Percentiles rank a stretch among this genome's conserved stretches.
phyloP scores from a whole-genome alignment of 2,797 vertebrate genomes.

The Gymnothorax javanicus region DNA sequence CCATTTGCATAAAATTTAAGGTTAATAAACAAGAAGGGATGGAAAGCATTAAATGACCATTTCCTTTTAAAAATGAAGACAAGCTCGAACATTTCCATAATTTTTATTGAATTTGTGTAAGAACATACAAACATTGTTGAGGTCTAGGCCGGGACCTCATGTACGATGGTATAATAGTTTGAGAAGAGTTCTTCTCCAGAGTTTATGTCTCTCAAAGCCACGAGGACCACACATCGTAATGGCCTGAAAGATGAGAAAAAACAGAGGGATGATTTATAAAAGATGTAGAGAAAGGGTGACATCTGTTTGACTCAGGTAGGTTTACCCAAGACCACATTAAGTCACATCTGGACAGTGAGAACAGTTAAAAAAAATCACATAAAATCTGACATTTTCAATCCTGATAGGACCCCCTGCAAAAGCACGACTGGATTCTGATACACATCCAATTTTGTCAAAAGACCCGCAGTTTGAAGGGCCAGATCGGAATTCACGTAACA shows the following conservation, averaged over 20 bases:
- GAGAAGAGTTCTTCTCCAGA: conserved; percentile 91
- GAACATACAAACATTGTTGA: background rate
- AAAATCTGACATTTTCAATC: too few species aligned
- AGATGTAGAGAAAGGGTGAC: background rate
- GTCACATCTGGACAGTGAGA: too few species aligned
- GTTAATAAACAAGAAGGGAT: background rate
- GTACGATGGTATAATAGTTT: conserved; percentile 92
- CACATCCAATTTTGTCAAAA: too few species aligned
- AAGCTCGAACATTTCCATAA: background rate
- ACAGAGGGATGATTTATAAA: background rate
- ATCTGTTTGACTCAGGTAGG: too few species aligned
- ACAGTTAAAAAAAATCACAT: too few species aligned
- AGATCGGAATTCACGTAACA: too few species aligned
- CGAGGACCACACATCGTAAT: conserved; percentile 84
- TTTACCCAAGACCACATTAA: too few species aligned
- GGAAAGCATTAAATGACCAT: background rate
- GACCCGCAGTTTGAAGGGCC: too few species aligned
- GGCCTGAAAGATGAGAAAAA: conserved; percentile 64
- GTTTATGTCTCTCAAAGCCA: conserved; percentile 82
- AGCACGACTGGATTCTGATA: too few species aligned
- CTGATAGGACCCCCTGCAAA: too few species aligned
- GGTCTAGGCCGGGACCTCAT: conserved; percentile 50
- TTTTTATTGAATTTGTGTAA: background rate
- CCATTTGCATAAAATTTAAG: background rate
- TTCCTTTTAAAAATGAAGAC: background rate